Conservation (phyloP, 2,888 invertebrate species). For the Linnaemya vulpina region DNA sequence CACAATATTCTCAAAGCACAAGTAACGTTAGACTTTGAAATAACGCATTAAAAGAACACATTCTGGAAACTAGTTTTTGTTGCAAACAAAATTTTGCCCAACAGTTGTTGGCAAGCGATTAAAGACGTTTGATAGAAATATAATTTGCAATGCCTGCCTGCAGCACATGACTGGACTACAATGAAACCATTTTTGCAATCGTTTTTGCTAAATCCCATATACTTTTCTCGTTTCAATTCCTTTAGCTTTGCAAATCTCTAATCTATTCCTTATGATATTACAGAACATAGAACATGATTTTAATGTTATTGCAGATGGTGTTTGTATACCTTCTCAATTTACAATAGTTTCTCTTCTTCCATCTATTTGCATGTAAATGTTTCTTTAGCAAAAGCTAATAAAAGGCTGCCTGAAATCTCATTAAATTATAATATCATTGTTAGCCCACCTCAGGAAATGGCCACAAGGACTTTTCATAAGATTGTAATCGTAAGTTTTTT, state of each 20-base stretch:
- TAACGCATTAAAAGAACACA: background rate
- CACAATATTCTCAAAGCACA: background rate
- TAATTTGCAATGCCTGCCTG: constrained; percentile 45
- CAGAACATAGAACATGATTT: background rate
- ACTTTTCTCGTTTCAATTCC: background rate
- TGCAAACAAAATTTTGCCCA: background rate
- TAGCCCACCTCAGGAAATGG: background rate
- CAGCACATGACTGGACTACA: constrained; percentile 16
- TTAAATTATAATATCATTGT: constrained; percentile 15
- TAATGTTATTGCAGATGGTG: constrained; percentile 10
- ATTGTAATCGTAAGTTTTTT: background rate
- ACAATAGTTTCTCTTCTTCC: background rate
- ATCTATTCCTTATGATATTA: background rate
- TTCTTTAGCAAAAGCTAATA: background rate
- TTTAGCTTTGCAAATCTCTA: background rate
- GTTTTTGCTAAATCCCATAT: constrained; percentile 13
- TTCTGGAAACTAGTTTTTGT: background rate
- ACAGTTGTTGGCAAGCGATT: constrained; percentile 40
- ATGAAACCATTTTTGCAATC: background rate
- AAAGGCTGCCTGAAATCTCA: constrained; percentile 33
- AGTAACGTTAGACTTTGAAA: background rate
- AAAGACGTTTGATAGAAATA: constrained; percentile 46
- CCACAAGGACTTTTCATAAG: constrained; percentile 29
- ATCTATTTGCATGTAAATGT: background rate
- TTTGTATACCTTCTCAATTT: constrained; percentile 13